Base-by-base conservation (phyloP, 1,140 invertebrate species). In the Dendrolimus kikuchii region DNA sequence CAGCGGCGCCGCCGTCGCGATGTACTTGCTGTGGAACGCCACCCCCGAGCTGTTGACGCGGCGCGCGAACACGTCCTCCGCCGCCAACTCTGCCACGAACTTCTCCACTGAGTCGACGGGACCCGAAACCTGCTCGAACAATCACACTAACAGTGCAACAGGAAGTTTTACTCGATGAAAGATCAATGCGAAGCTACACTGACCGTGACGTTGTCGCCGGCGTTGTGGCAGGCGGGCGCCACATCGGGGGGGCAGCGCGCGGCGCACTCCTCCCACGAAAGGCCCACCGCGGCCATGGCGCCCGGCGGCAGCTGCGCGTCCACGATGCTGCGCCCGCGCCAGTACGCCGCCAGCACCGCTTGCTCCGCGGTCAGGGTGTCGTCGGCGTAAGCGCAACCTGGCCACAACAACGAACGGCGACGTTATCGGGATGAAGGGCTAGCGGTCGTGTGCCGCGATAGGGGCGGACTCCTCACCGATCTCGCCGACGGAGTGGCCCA, bases 401-500 rank as follows among this genome's bases (percentile, higher is more conserved):
- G 37, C 7, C 38, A 38, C 7, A 23, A n/a, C 38, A 37, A 44
- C 23, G 23, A 23, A 23, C 23, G 23, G 23, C 3, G n/a, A n/a
- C 23, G 23, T 23, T 23, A 23, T 23, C 3, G 23, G 23, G 23
- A 23, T 23, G 3, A 23, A 23, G 23, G 23, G 3, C 23, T 23
- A 3, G 23, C 23, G 23, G 23, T 23, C 23, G 23, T 23, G 3
- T 3, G 23, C 23, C 23, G 23, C 23, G 23, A 23, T 3, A 23
- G 23, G 23, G 3, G 23, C 23, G 23, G 23, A 23, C 23, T 57
- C 23, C 71, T 72, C 51, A 87, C 88, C 90, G 49, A 98, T 86
- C 88, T 98, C 96, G 23, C 96, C 96, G 6, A 96, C 96, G 0
- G 97, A 99, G 78, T 99, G 98, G 2, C 98, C 98, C 44, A 99